A percentile compares a stretch with the other conserved stretches of the same genome.
phyloP scores from a whole-genome alignment of 2,888 invertebrate species.

The Sipha maydis region DNA sequence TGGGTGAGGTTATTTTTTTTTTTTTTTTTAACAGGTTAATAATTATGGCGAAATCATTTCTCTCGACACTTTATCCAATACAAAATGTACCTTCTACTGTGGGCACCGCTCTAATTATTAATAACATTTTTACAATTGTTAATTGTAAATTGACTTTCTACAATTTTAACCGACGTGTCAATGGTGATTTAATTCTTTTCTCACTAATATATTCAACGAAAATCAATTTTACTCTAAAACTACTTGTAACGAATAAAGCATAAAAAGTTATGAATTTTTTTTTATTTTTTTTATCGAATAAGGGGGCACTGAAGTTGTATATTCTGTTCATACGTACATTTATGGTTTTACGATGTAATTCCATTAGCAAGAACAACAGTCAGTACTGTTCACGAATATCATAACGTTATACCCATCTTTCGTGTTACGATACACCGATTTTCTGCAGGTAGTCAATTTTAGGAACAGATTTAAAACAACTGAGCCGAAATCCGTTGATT shows the following conservation, averaged over 20 bases:
- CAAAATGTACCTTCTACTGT: background rate
- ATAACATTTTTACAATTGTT: background rate
- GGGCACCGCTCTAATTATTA: background rate
- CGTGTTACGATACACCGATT: no score
- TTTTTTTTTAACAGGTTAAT: conserved; percentile 36
- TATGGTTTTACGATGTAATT: no score
- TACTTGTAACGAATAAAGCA: no score
- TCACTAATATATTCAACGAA: background rate
- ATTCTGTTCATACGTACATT: no score
- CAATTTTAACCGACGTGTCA: background rate
- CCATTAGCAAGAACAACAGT: no score
- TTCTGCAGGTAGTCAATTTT: no score
- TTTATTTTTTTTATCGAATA: no score
- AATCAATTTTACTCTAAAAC: background rate
- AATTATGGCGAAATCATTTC: conserved; percentile 44
- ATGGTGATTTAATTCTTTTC: background rate
- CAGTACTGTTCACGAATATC: background rate
- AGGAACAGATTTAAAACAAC: no score
- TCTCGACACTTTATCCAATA: background rate
- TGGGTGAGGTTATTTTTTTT: conserved; percentile 46
- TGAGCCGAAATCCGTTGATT: no score
- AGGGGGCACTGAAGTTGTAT: no score
- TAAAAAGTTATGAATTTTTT: no score
- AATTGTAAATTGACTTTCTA: background rate
- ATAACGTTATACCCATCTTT: no score